Base-by-base conservation (phyloP, 2,113 vertebrate genomes). In the Gymnorhina tibicen region DNA sequence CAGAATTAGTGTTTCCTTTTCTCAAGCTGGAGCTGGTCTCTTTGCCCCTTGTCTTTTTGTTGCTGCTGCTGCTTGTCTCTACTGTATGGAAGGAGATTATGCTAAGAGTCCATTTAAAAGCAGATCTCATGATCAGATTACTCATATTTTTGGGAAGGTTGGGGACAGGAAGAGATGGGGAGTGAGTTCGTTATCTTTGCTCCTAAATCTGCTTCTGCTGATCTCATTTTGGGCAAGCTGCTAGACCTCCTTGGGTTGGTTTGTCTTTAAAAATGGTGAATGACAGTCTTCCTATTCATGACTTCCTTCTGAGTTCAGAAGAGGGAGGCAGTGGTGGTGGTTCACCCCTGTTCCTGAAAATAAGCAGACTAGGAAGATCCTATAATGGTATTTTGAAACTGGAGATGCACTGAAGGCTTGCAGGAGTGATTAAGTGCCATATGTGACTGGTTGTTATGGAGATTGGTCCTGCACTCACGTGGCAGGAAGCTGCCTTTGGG, bases 371-470 rank as follows among this genome's bases (percentile, higher is more conserved):
- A 19, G 53, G 58, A 35, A 87, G 62, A 58, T 86, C 64, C 68
- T 64, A 0, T 63, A 49, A 42, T 44, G 39, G 30, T 47, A 18
- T 84, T 89, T 92, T 63, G 69, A 47, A 80, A 46, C 12, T 88
- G 85, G 63, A 88, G 85, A 52, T 67, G 83, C 68, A 28, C 64
- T 39, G 88, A 20, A 69, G 55, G 37, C 37, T 90, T 85, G 26
- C 79, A 59, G 5, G 13, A 81, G 52, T 89, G 89, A 91, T 96
- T 74, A 93, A 92, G 77, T 93, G 64, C 91, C 27, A 32, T 87
- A 64, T 89, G 86, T 87, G 52, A 33, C 24, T 87, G 84, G 95
- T 95, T 95, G 95, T 95, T 96, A 95, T n/a, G 84, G 95, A 95
- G 91, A 78, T 87, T 14, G 86, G 63, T 70, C 68, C 41, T 87